Evolutionary conservation across 2,113 vertebrate genomes (phyloP).

Genomic region (Anser cygnoides): DNA sequence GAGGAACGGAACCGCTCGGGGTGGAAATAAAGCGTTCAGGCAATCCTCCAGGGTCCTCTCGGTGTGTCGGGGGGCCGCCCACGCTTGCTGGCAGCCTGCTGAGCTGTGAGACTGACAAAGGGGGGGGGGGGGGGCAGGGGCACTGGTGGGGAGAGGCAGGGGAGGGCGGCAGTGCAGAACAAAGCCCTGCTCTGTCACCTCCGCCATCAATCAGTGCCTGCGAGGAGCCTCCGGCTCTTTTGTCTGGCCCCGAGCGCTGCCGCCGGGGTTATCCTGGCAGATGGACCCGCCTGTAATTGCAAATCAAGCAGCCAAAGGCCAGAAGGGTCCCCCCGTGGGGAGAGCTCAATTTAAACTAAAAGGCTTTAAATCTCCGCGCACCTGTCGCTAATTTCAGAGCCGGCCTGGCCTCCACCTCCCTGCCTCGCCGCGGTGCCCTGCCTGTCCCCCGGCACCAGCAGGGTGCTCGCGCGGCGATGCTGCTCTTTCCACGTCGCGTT

Average conservation of each 20-base stretch:
- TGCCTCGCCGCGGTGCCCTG: not conserved
- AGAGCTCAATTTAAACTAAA: slow-evolving; percentile 36
- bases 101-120: not conserved
- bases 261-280: not conserved
- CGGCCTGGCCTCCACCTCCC: fast-evolving
- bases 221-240: not conserved
- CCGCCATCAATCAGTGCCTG: not conserved
- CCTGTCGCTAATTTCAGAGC: not conserved
- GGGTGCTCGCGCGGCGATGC: fast-evolving
- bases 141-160: not conserved
- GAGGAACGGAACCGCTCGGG: not conserved
- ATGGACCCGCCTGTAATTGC: slow-evolving; percentile 17
- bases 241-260: not conserved
- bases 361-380: slow-evolving; percentile 9
- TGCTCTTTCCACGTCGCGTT: fast-evolving
- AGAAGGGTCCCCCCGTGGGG: slow-evolving; percentile 25
- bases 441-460: not conserved
- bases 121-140: not conserved
- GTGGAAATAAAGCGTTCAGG: not conserved
- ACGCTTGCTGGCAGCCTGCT: not conserved
- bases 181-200: not conserved
- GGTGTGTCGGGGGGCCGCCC: not conserved
- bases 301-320: not conserved
- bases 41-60: not conserved
- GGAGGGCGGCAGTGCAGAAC: not conserved